Conservation (phyloP, 2,888 invertebrate species). For the Netelia inedita region DNA sequence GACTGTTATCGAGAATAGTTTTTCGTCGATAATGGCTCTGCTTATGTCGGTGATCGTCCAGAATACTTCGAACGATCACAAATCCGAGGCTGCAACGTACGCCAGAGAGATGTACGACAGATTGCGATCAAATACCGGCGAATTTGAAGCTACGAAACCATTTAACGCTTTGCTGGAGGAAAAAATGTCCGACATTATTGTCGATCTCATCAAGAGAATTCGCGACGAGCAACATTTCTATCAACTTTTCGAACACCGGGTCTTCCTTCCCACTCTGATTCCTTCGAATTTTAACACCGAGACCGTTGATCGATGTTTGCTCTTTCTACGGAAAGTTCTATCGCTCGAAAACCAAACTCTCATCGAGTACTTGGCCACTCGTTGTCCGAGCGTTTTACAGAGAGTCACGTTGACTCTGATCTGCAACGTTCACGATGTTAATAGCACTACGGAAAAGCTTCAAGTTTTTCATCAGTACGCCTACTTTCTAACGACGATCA, state of each 20-base stretch:
- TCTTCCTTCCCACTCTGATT: constrained; percentile 81
- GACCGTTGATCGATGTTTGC: constrained; percentile 84
- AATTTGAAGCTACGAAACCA: constrained; percentile 75
- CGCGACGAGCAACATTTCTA: constrained; percentile 85
- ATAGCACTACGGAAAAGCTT: constrained; percentile 86
- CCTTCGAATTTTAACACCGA: constrained; percentile 85
- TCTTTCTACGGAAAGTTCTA: constrained; percentile 85
- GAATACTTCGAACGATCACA: constrained; percentile 66
- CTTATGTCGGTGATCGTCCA: constrained; percentile 73
- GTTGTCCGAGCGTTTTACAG: constrained; percentile 86
- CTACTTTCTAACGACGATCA: constrained; percentile 85
- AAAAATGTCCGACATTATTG: constrained; percentile 81
- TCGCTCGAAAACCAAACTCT: constrained; percentile 83
- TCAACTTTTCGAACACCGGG: constrained; percentile 83
- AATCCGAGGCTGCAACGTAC: constrained; percentile 68
- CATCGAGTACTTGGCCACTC: constrained; percentile 76
- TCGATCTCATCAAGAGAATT: constrained; percentile 78
- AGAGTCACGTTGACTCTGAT: constrained; percentile 86
- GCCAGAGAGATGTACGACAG: constrained; percentile 74
- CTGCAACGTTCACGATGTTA: constrained; percentile 85
- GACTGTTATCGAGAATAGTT: constrained; percentile 79
- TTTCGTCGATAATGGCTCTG: constrained; percentile 76
- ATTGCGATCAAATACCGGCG: constrained; percentile 74
- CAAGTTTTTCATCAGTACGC: constrained; percentile 87
- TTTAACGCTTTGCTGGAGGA: constrained; percentile 78